Evolutionary conservation across 2,113 vertebrate species (phyloP).

Genomic region (Ammospiza caudacuta): DNA sequence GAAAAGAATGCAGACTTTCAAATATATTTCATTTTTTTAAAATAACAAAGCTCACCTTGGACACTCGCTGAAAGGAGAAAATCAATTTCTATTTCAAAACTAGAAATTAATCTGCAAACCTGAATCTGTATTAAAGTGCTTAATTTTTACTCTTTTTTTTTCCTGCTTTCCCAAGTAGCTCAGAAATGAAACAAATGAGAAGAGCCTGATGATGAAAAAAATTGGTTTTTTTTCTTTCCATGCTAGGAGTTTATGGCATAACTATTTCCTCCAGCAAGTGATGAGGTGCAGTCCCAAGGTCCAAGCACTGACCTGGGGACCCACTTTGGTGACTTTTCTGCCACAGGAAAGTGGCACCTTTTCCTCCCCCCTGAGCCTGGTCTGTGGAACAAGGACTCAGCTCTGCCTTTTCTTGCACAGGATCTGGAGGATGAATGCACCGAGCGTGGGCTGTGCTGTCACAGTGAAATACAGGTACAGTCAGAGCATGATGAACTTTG

Average conservation of each 20-base stretch:
- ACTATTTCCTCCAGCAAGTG: neutral
- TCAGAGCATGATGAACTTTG: conserved; percentile 48
- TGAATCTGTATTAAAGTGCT: neutral
- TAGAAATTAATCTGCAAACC: neutral
- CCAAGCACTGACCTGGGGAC: neutral
- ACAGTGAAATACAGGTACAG: neutral
- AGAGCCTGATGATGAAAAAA: neutral
- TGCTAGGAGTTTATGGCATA: neutral
- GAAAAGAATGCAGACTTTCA: neutral
- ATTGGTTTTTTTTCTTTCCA: neutral
- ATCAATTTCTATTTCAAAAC: neutral
- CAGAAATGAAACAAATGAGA: neutral
- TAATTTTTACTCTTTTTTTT: neutral
- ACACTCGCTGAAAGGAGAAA: neutral
- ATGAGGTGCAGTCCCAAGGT: neutral
- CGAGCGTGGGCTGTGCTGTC: conserved; percentile 4
- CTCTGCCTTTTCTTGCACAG: neutral
- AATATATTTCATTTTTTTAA: neutral
- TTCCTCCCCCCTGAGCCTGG: neutral
- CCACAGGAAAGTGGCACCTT: neutral
- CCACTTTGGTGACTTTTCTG: neutral
- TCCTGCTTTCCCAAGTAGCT: neutral
- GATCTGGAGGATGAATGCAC: neutral
- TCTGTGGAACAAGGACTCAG: neutral
- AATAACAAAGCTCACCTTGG: neutral